phyloP scores from a whole-genome alignment of 2,888 invertebrate species.

The Eubasilissa splendida region DNA sequence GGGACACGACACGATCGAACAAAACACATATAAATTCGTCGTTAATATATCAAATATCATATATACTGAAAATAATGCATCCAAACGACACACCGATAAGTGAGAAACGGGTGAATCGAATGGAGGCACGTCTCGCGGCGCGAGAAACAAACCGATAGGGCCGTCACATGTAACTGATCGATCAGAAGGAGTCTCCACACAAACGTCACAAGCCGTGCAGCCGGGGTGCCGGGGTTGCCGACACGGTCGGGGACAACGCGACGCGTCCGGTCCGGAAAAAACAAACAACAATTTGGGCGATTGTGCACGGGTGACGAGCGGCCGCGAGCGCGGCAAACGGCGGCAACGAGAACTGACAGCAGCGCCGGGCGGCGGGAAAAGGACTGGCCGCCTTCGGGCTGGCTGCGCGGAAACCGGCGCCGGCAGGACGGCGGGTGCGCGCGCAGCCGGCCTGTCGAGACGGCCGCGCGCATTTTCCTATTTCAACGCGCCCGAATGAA shows the following conservation, averaged over 20 bases:
- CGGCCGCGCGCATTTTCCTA: neutral
- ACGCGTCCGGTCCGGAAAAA: slow-evolving; percentile 25
- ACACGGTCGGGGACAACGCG: neutral
- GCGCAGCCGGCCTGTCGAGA: slow-evolving; percentile 25
- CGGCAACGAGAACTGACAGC: neutral
- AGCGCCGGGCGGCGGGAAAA: slow-evolving; percentile 40
- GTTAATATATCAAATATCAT: too few species aligned
- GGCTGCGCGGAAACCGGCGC: slow-evolving; percentile 44
- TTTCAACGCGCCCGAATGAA: neutral
- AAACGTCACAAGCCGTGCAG: too few species aligned
- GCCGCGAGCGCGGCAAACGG: neutral
- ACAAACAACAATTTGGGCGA: neutral
- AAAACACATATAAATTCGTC: too few species aligned
- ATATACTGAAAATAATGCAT: too few species aligned
- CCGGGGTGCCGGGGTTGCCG: too few species aligned
- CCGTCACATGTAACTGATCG: slow-evolving; percentile 8
- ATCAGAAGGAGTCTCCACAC: neutral
- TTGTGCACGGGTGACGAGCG: neutral
- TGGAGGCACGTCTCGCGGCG: too few species aligned
- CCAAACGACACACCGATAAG: too few species aligned
- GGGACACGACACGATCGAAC: too few species aligned
- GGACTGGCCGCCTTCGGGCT: neutral
- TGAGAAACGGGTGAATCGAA: too few species aligned
- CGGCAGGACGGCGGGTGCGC: slow-evolving; percentile 20
- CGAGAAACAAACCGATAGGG: neutral